These are phyloP conservation scores for Geotrypetes seraphini DNA, from an alignment of 2,797 vertebrate species.

Conservation along the genomic window DNA sequence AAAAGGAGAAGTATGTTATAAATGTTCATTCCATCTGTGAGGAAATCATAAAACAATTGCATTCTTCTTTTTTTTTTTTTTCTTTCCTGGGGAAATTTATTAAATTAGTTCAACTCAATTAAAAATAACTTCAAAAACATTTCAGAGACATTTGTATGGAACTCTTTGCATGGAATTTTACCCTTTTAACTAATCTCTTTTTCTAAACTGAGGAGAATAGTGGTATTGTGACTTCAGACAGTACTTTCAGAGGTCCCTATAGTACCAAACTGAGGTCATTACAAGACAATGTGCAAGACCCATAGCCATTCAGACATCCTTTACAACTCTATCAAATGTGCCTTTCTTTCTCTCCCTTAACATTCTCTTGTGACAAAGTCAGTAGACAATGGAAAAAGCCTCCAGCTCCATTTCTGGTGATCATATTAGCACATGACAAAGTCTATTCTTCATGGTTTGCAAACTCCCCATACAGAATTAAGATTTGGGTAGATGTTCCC, in stretches of 20 bases:
- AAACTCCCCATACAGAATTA: slow-evolving; percentile 44
- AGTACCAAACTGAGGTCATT: slow-evolving; percentile 98
- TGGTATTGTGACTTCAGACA: slow-evolving; percentile 90
- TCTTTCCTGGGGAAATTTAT: slow-evolving; percentile 62
- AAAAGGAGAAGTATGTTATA: slow-evolving; percentile 71
- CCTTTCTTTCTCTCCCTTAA: slow-evolving; percentile 76
- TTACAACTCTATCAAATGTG: slow-evolving; percentile 94
- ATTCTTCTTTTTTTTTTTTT: slow-evolving; percentile 60
- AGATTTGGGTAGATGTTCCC: slow-evolving; percentile 55
- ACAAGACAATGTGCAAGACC: slow-evolving; percentile 91
- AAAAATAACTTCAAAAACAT: slow-evolving; percentile 80
- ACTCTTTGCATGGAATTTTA: slow-evolving; percentile 88
- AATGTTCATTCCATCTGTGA: slow-evolving; percentile 85
- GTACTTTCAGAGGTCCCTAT: slow-evolving; percentile 92
- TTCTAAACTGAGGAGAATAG: slow-evolving; percentile 86
- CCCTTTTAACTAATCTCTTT: slow-evolving; percentile 92
- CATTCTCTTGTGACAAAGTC: slow-evolving; percentile 81
- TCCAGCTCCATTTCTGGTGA: slow-evolving; percentile 54
- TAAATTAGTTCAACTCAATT: slow-evolving; percentile 80
- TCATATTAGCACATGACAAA: slow-evolving; percentile 71
- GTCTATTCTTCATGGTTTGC: slow-evolving; percentile 59
- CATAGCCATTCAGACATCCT: slow-evolving; percentile 86
- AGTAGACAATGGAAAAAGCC: slow-evolving; percentile 61
- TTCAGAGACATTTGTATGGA: slow-evolving; percentile 74
- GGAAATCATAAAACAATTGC: slow-evolving; percentile 70